Evolutionary conservation across 2,888 invertebrate species (phyloP), one percentile per base, ranked within the genome.

Genomic region (Nemapogon koenigi): DNA sequence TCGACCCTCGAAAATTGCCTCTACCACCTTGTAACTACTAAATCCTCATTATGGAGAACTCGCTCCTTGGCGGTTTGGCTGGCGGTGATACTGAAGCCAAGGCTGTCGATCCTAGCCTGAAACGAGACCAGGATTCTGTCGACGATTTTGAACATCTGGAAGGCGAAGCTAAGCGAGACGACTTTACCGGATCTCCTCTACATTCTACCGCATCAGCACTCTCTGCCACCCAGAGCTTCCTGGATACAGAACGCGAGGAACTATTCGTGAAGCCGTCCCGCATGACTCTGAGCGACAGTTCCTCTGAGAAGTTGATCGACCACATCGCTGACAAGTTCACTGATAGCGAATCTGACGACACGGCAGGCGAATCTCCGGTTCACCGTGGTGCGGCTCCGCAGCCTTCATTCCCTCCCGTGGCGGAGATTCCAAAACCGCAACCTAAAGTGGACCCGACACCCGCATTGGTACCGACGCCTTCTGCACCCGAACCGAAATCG

Each of bases 71-170:
- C 18, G 68, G 61, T 18, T 57, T 69, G 44, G 70, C 62, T 37
- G 60, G 66, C 48, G 73, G 75, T 26, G 75, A 76, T 46, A 46
- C 39, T 49, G 46, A 36, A 19, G 51, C 46, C 39, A 45, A 42
- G n/a, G 47, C 51, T 15, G 47, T 46, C 8, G 42, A 39, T 48
- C 49, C 38, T 16, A 32, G 18, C 15, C 58, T 75, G 54, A 78
- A 76, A 52, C 81, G 87, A 43, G 88, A 88, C 47, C 81, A 83
- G 55, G 88, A 88, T 58, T 88, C 88, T 18, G 75, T 84, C 44
- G 88, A 88, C 54, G 88, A 88, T 68, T 88, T 89, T 60, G 88
- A 88, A 62, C 88, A 88, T 62, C 71, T 89, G 47, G 87, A 85
- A 46, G 83, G 84, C 52, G 86, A 86, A 43, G 13, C 17, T 10